These are phyloP conservation scores for Regulus satrapa DNA, from an alignment of 2,113 vertebrate genomes.

Conservation along the genomic window DNA sequence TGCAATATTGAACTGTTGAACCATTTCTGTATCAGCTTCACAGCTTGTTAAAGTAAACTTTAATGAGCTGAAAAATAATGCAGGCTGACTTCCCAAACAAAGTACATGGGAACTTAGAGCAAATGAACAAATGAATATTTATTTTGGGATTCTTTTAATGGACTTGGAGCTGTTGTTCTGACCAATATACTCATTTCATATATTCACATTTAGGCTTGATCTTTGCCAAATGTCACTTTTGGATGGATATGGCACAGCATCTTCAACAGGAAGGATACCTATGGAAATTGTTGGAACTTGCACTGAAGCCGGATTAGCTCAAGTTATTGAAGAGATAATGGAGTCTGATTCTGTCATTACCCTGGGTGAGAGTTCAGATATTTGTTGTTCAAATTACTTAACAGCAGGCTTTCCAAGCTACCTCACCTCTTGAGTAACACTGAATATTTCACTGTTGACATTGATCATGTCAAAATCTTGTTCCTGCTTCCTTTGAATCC, in stretches of 20 bases:
- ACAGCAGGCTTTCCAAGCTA: not conserved
- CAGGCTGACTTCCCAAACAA: slow-evolving; percentile 32
- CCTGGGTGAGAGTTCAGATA: not conserved
- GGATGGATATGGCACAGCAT: not conserved
- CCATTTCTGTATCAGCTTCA: slow-evolving; percentile 18
- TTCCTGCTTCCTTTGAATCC: not conserved
- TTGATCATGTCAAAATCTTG: not conserved
- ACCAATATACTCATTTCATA: not conserved
- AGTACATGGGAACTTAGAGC: not conserved
- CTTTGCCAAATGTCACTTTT: slow-evolving; percentile 10
- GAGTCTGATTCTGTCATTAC: not conserved
- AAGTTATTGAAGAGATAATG: not conserved
- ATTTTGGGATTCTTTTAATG: slow-evolving; percentile 13
- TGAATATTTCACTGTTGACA: not conserved
- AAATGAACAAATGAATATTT: slow-evolving; percentile 8
- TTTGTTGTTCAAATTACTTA: not conserved
- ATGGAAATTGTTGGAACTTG: not conserved
- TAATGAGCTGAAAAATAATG: slow-evolving; percentile 44
- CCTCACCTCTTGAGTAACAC: not conserved
- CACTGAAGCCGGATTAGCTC: not conserved
- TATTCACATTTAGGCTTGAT: not conserved
- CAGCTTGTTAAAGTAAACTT: slow-evolving; percentile 54
- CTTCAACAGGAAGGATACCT: not conserved
- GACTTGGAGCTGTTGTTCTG: not conserved
- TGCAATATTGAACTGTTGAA: slow-evolving; percentile 36